Evolutionary conservation across 2,888 invertebrate genomes (phyloP), one percentile per base, ranked within the genome.

Genomic region (Anarsia innoxiella): DNA sequence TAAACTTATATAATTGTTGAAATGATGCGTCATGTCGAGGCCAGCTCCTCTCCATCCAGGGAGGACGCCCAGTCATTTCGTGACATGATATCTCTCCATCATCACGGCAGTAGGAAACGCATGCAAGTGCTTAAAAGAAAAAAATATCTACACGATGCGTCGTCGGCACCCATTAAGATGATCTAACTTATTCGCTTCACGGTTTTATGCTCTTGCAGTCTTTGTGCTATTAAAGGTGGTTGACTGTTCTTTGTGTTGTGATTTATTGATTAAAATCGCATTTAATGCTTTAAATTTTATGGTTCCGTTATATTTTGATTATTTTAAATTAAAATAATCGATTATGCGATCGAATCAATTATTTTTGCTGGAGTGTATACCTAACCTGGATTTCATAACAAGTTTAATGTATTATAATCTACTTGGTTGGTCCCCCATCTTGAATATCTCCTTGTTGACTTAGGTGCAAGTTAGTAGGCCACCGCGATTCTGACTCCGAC

Each of bases 21-120:
- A 30, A 39, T 42, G 41, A 76, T 75, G 68, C 76, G 75, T 72
- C 71, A 77, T 38, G 28, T 34, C 60, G 64, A 76, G 75, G 76
- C 56, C 56, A 45, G 46, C 48, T 48, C 47, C 53, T 53, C 62
- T 59, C 60, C 56, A 51, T 52, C 53, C 38, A 44, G 41, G 52
- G 66, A 73, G 72, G 76, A 67, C 68, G 69, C 47, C 59, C 52
- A 50, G 56, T 57, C 44, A 34, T 44, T 47, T 73, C 73, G 67
- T 73, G 75, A 71, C 71, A 61, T 53, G 73, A 63, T 51, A 46
- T 42, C 58, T 53, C 58, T 44, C 46, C 60, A 59, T 53, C 66
- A 56, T 50, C 51, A 49, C 52, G 49, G 54, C 59, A 66, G 56
- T 66, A 77, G 76, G 75, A 78, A 78, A 60, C 64, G 51, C 43